Evolutionary conservation across 1,140 invertebrate genomes (phyloP).

Genomic region (Bombus impatiens): DNA sequence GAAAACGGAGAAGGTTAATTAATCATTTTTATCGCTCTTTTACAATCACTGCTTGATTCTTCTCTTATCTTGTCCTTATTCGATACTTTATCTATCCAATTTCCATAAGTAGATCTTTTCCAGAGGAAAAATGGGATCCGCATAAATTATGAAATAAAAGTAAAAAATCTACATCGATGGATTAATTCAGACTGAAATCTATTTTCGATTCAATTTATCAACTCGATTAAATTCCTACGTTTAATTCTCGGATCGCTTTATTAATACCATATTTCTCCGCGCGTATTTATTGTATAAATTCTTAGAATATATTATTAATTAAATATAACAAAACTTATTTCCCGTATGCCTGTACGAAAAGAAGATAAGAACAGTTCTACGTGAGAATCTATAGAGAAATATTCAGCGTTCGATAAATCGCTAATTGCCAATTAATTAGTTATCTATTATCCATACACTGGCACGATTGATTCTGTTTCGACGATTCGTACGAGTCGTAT

Average conservation of each 20-base stretch:
- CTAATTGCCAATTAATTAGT: slow-evolving; percentile 5
- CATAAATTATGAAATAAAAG: background rate
- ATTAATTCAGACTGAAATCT: background rate
- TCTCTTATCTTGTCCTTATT: background rate
- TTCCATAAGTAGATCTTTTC: background rate
- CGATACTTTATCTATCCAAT: background rate
- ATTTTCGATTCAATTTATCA: background rate
- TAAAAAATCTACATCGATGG: background rate
- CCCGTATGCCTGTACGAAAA: background rate
- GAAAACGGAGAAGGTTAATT: background rate
- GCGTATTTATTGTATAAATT: too few species aligned
- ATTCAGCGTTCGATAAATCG: background rate
- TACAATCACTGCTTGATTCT: background rate
- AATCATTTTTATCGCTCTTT: background rate
- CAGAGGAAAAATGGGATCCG: too few species aligned
- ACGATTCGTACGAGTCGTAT: background rate
- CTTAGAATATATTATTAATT: too few species aligned
- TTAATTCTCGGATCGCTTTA: background rate
- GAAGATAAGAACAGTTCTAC: background rate
- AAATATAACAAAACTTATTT: background rate
- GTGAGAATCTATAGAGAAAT: background rate
- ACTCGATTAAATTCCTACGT: background rate
- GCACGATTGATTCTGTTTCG: background rate
- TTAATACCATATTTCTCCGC: too few species aligned
- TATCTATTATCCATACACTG: background rate